Base-by-base conservation (phyloP, 2,888 invertebrate species). In the Rhagophthalmus giganteus region DNA sequence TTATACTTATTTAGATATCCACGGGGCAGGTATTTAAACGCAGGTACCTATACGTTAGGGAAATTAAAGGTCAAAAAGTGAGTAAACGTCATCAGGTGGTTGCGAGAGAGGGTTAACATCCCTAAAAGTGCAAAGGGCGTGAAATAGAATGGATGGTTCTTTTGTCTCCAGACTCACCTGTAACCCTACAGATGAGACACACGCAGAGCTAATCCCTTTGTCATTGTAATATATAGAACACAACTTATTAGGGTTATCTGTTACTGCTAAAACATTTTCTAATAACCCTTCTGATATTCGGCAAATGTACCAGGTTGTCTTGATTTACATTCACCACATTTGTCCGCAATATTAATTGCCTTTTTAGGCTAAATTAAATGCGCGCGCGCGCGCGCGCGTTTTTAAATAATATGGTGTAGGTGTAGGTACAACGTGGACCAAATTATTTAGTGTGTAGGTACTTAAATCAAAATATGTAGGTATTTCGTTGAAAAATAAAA, bases 11-110 rank as follows among this genome's bases (percentile, higher is more conserved):
- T n/a, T n/a, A n/a, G n/a, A n/a, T n/a, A n/a, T n/a, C n/a, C n/a
- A n/a, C n/a, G n/a, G n/a, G n/a, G n/a, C 20, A 20, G 20, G 7
- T 20, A 20, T 20, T 20, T 20, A 20, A 20, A 7, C 20, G 14
- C 13, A 13, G 40, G 25, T 25, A 38, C 9, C 25, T 38, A n/a
- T 33, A 10, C 20, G 12, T n/a, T 26, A 31, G n/a, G 41, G n/a
- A 16, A n/a, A 30, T 20, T 40, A 42, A 42, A 32, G 30, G 35
- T 25, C 25, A 39, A 46, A n/a, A 48, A 49, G 40, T 44, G 13
- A 45, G 40, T 54, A 51, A 54, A 57, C 54, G 54, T 51, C 54
- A 57, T 57, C 57, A 57, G 54, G 57, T 54, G 50, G 50, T 54
- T 37, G 30, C 31, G 50, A 13, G 55, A 55, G 47, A 50, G 54